Evolutionary conservation across 2,113 vertebrate species (phyloP).

Genomic region (Hemibagrus wyckioides): DNA sequence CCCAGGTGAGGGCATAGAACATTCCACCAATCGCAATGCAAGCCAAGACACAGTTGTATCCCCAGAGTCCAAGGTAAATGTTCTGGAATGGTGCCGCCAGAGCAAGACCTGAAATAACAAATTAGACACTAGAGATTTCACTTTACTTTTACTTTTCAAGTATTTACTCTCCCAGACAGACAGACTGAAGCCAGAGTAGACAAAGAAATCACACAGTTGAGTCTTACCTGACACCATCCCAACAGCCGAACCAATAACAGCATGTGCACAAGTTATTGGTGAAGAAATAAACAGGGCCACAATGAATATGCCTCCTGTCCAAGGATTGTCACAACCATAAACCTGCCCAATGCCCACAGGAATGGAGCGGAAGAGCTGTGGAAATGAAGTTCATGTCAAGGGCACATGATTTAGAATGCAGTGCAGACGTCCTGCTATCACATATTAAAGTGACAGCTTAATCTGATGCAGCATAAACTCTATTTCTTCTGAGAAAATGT

Average conservation of each 20-base stretch:
- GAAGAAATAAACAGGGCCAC: slow-evolving; percentile 88
- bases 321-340: slow-evolving; percentile 91
- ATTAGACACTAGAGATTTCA: neutral
- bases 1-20: slow-evolving; percentile 96
- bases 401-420: neutral
- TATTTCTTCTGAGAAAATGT: neutral
- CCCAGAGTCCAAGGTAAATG: slow-evolving; percentile 89
- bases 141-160: no score
- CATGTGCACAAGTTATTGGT: slow-evolving; percentile 85
- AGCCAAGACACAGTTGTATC: slow-evolving; percentile 91
- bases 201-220: neutral
- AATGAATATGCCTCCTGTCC: slow-evolving; percentile 88
- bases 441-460: neutral
- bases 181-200: neutral
- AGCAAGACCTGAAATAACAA: slow-evolving; percentile 80
- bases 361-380: slow-evolving; percentile 85
- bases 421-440: neutral
- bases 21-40: slow-evolving; percentile 89
- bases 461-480: neutral
- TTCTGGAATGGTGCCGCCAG: slow-evolving; percentile 83
- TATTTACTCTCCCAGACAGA: no score
- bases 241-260: slow-evolving; percentile 83
- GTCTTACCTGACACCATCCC: slow-evolving; percentile 88
- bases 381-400: neutral
- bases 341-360: slow-evolving; percentile 88